Conservation (phyloP, 2,888 invertebrate species). For the Pemphredon lugubris region DNA sequence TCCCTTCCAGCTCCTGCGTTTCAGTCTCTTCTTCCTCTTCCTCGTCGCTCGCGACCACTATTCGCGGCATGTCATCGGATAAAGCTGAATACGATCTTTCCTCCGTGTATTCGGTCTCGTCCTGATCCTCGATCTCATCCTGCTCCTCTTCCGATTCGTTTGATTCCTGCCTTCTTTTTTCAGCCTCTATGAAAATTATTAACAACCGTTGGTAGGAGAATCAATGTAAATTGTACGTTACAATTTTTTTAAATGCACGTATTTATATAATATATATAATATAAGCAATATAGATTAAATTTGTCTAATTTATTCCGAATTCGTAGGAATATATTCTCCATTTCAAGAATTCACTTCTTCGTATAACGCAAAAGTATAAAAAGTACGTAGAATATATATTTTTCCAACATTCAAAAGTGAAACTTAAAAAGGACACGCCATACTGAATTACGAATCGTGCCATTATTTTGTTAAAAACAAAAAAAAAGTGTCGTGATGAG, state of each 20-base stretch:
- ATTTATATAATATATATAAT: no score
- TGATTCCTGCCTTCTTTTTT: not conserved
- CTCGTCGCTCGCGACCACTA: constrained; percentile 65
- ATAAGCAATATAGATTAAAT: no score
- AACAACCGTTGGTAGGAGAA: not conserved
- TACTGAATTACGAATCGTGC: no score
- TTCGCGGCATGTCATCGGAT: constrained; percentile 42
- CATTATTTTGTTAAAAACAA: no score
- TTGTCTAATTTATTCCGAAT: no score
- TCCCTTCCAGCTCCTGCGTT: constrained; percentile 72
- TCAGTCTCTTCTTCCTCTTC: constrained; percentile 71
- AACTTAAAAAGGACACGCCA: no score
- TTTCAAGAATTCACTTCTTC: no score
- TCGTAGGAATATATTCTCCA: no score
- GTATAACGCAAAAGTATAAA: no score
- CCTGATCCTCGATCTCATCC: constrained; percentile 54
- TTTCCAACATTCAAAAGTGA: no score
- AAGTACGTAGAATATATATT: no score
- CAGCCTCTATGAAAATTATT: constrained; percentile 1
- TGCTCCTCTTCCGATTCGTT: constrained; percentile 41
- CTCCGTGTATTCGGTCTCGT: constrained; percentile 50
- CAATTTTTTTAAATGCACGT: not conserved
- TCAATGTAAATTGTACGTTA: not conserved
- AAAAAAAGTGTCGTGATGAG: no score
- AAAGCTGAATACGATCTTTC: constrained; percentile 52